A percentile compares a stretch with the other conserved stretches of the same genome.
Evolutionary conservation across 1,140 invertebrate genomes (phyloP).

Genomic region (Nebria ingens): DNA sequence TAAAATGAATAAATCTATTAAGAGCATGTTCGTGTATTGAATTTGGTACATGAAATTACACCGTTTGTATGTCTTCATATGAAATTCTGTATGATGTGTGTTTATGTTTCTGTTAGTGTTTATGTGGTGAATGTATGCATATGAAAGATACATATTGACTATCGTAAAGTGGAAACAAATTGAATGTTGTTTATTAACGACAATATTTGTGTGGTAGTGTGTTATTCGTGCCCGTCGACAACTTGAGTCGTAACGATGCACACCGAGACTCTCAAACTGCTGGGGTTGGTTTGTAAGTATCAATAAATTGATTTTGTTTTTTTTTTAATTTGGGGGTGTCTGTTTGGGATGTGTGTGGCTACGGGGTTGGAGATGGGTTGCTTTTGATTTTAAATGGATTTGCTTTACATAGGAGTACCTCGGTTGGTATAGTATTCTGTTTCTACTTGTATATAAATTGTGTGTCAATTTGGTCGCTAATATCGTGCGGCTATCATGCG

Average conservation of each 20-base stretch:
- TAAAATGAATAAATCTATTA: too few species aligned
- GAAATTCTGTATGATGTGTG: background rate
- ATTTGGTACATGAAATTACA: too few species aligned
- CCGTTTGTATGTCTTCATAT: too few species aligned
- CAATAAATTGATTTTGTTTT: too few species aligned
- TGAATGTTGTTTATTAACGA: background rate
- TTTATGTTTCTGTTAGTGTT: background rate
- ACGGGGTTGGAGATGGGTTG: background rate
- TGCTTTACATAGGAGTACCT: background rate
- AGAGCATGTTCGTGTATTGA: too few species aligned
- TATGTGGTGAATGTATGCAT: too few species aligned
- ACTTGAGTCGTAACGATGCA: background rate
- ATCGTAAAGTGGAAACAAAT: background rate
- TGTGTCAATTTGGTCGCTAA: conserved; percentile 5
- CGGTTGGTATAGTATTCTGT: background rate
- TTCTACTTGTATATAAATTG: conserved; percentile 5
- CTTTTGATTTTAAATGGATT: background rate
- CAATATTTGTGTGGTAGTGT: background rate
- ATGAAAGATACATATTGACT: background rate
- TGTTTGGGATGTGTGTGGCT: background rate
- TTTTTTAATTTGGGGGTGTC: too few species aligned
- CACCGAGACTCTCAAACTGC: background rate
- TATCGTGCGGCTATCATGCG: background rate
- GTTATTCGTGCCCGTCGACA: background rate
- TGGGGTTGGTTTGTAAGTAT: too few species aligned